phyloP scores from a whole-genome alignment of 2,888 invertebrate genomes.

The Coelopa pilipes region DNA sequence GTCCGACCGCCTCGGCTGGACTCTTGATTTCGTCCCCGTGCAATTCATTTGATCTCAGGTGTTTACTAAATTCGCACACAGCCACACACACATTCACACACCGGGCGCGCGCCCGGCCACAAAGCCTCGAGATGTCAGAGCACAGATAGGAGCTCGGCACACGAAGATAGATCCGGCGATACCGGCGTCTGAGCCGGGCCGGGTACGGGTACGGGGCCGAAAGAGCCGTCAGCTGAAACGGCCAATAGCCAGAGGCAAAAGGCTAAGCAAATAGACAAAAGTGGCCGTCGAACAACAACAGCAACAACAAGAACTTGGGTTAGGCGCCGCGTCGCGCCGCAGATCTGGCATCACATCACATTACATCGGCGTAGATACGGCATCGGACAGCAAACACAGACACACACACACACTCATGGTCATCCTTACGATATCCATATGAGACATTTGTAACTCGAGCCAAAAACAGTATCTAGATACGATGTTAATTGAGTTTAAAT shows the following conservation, averaged over 20 bases:
- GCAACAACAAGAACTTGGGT: constrained; percentile 1
- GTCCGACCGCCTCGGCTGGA: too few relatives aligned
- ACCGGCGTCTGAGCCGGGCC: not conserved
- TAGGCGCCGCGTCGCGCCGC: not conserved
- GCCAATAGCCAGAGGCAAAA: not conserved
- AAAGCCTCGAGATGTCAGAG: constrained; percentile 32
- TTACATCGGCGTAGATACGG: constrained; percentile 6
- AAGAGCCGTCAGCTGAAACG: not conserved
- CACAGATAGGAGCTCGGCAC: constrained; percentile 31
- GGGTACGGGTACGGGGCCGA: not conserved
- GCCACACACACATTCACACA: not conserved
- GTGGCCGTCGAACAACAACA: not conserved
- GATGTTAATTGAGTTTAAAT: constrained; percentile 65
- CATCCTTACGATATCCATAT: not conserved
- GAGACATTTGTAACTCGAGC: constrained; percentile 33
- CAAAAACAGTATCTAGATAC: constrained; percentile 28
- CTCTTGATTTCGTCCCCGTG: constrained; percentile 20
- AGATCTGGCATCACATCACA: not conserved
- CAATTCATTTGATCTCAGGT: constrained; percentile 28
- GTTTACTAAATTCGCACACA: constrained; percentile 37
- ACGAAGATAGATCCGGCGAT: constrained; percentile 31
- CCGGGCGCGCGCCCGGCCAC: not conserved
- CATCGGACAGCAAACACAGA: not conserved
- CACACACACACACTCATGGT: not conserved
- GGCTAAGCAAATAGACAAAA: too few relatives aligned